Conservation (phyloP, 2,113 vertebrate species). For the Tiliqua scincoides region DNA sequence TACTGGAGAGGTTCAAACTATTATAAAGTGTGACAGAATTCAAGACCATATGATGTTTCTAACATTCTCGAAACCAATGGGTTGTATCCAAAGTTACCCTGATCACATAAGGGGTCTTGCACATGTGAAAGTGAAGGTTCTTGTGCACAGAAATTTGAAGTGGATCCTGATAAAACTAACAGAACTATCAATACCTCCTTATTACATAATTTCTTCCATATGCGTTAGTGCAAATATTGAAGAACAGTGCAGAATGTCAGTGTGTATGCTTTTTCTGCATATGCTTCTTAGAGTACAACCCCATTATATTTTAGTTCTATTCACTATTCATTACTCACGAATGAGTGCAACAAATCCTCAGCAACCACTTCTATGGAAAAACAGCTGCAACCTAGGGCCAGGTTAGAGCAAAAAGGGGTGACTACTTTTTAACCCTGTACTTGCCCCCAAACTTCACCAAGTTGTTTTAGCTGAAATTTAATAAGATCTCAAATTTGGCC, state of each 20-base stretch:
- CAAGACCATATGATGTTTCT: background rate
- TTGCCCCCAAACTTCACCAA: background rate
- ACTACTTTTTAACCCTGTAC: background rate
- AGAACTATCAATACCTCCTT: background rate
- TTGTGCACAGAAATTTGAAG: too few species aligned
- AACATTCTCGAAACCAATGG: background rate
- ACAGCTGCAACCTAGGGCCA: background rate
- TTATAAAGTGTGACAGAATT: background rate
- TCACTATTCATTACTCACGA: background rate
- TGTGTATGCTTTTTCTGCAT: too few species aligned
- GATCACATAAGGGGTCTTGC: too few species aligned
- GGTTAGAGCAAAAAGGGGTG: background rate
- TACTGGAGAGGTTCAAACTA: conserved; percentile 26
- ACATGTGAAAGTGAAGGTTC: too few species aligned
- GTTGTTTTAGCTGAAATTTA: background rate
- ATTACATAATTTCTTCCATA: too few species aligned
- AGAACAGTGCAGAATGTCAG: background rate
- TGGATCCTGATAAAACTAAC: too few species aligned
- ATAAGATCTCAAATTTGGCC: conserved; percentile 7
- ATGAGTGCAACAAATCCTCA: background rate
- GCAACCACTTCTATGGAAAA: background rate
- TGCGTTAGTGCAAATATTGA: too few species aligned
- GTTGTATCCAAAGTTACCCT: background rate
- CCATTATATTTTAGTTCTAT: too few species aligned
- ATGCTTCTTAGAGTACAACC: too few species aligned